Percentiles rank a stretch among this genome's conserved stretches.
phyloP scores from a whole-genome alignment of 2,797 vertebrate genomes.

The Cygnus olor region DNA sequence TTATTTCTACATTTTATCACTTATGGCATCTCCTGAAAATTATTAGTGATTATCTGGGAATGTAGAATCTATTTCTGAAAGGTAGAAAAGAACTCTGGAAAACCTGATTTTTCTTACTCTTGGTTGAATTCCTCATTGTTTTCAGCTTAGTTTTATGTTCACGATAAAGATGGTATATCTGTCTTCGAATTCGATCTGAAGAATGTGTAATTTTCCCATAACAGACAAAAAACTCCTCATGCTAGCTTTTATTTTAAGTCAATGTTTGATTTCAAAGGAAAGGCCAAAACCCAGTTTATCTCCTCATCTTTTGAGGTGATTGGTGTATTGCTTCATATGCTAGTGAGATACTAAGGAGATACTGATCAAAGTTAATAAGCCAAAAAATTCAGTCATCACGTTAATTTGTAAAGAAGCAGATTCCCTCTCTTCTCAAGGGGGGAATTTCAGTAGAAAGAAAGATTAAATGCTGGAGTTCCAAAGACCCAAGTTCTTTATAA shows the following conservation, averaged over 20 bases:
- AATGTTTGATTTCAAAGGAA: not conserved
- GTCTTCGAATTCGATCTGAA: not conserved
- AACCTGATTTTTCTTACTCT: not conserved
- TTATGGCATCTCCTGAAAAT: slow-evolving; percentile 38
- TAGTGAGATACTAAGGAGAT: not conserved
- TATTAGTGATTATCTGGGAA: not conserved
- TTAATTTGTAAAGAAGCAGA: not conserved
- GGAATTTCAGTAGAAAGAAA: not conserved
- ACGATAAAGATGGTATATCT: not conserved
- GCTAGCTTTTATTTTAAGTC: not conserved
- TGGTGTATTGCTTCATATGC: not conserved
- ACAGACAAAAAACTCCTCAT: not conserved
- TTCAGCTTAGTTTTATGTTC: not conserved
- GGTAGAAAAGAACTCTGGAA: not conserved
- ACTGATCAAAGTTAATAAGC: not conserved
- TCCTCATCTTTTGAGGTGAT: not conserved
- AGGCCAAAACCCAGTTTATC: not conserved
- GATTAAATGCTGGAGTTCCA: not conserved
- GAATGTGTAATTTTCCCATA: rapidly evolving
- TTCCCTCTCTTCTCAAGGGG: not conserved
- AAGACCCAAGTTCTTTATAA: not conserved
- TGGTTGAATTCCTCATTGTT: not conserved
- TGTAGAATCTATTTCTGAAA: slow-evolving; percentile 27
- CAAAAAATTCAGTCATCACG: not conserved
- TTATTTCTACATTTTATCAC: slow-evolving; percentile 49